Evolutionary conservation across 2,797 vertebrate species (phyloP), one percentile per base, ranked within the genome.

Genomic region (Tiaroga cobitis): DNA sequence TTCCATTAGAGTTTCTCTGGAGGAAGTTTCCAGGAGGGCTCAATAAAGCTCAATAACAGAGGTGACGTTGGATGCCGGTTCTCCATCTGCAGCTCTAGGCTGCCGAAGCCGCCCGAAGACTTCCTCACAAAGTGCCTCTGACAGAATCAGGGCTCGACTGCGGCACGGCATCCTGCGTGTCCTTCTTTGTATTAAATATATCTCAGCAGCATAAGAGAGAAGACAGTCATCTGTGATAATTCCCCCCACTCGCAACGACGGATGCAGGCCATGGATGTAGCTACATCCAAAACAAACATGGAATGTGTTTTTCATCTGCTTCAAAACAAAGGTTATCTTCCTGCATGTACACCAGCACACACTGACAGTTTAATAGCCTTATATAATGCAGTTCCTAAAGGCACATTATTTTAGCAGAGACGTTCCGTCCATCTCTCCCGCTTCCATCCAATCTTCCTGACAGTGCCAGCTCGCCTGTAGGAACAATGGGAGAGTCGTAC

Each of bases 281-380:
- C 90, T 89, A 90, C 89, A 91, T 90, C 16, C 90, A 91, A 91
- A 90, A 90, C 89, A 81, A 94, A 95, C 91, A 93, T 91, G 93
- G 92, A 93, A 94, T 93, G 92, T 87, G 91, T 92, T 94, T 93
- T 93, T 91, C 67, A 72, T 86, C 91, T 94, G 92, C 92, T 90
- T 91, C 90, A 93, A 91, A 94, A 95, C 93, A 95, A 94, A 94
- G 93, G 92, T 92, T 93, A 92, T 90, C 87, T 90, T 92, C 90
- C 90, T 89, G 89, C 65, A 84, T 87, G 91, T 88, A 88, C 90
- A 88, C 90, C 93, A 93, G 92, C 91, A 93, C 92, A 94, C 91
- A 89, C 90, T 93, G 94, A 94, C 94, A 94, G 92, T 93, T 95
- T 95, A 95, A 95, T 94, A 95, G 94, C 91, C 92, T 96, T 95